These are phyloP conservation scores for Actias luna DNA, from an alignment of 2,888 invertebrate species.

Conservation along the genomic window DNA sequence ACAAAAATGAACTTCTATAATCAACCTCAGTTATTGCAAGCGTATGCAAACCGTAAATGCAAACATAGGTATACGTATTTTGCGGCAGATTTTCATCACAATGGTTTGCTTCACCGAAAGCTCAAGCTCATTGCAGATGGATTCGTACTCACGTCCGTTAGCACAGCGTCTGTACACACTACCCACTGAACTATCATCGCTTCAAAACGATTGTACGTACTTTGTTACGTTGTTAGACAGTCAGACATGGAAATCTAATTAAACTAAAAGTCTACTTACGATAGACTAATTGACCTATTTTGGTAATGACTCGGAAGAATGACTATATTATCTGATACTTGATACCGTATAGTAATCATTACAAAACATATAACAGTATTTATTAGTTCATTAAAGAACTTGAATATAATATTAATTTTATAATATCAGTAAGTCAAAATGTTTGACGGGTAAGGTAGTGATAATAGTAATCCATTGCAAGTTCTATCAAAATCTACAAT, in stretches of 20 bases:
- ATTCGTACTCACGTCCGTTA: too few relatives aligned
- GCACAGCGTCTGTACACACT: too few relatives aligned
- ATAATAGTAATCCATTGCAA: neutral
- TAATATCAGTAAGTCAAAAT: neutral
- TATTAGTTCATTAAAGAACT: neutral
- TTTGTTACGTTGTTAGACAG: neutral
- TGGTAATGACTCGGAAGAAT: neutral
- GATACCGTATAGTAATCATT: neutral
- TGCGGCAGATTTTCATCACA: too few relatives aligned
- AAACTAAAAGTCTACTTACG: neutral
- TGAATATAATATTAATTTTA: too few relatives aligned
- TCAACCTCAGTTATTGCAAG: too few relatives aligned
- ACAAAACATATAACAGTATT: neutral
- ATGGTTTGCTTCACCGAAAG: too few relatives aligned
- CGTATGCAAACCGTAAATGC: too few relatives aligned
- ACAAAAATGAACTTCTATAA: too few relatives aligned
- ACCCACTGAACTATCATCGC: too few relatives aligned
- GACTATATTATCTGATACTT: neutral
- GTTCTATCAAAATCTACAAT: neutral
- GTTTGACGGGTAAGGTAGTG: neutral
- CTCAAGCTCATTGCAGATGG: too few relatives aligned
- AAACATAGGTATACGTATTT: too few relatives aligned
- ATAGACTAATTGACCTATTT: neutral
- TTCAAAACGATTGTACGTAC: too few relatives aligned
- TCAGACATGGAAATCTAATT: neutral